phyloP scores from a whole-genome alignment of 2,113 vertebrate genomes.

The Saimiri boliviensis region DNA sequence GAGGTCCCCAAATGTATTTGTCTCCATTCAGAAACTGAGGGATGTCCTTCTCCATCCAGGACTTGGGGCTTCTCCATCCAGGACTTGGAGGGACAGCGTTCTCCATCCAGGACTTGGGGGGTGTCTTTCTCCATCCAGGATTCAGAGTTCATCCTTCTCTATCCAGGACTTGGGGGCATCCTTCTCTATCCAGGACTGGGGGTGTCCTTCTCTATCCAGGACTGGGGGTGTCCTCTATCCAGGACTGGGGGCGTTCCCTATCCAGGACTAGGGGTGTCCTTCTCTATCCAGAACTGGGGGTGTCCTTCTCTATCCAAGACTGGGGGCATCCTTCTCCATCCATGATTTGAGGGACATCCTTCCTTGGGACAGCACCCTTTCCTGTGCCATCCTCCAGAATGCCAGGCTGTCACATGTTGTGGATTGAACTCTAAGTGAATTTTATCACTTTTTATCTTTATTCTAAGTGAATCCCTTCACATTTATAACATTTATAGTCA shows the following conservation, averaged over 20 bases:
- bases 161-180: no score
- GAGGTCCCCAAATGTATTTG: background rate
- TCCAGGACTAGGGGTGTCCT: background rate
- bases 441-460: background rate
- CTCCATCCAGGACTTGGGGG: no score
- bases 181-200: no score
- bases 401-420: background rate
- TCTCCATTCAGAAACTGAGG: background rate
- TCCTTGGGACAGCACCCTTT: background rate
- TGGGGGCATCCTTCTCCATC: background rate
- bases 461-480: background rate
- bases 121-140: no score
- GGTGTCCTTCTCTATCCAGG: background rate
- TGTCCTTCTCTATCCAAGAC: background rate
- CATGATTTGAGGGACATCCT: no score
- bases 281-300: no score
- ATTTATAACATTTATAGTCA: background rate
- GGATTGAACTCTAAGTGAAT: background rate
- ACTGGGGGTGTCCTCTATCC: fast-evolving
- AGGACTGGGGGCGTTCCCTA: background rate
- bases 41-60: background rate
- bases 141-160: no score
- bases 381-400: background rate
- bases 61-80: no score
- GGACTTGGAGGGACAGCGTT: fast-evolving